Evolutionary conservation across 2,113 vertebrate genomes (phyloP).

Genomic region (Pavo muticus): DNA sequence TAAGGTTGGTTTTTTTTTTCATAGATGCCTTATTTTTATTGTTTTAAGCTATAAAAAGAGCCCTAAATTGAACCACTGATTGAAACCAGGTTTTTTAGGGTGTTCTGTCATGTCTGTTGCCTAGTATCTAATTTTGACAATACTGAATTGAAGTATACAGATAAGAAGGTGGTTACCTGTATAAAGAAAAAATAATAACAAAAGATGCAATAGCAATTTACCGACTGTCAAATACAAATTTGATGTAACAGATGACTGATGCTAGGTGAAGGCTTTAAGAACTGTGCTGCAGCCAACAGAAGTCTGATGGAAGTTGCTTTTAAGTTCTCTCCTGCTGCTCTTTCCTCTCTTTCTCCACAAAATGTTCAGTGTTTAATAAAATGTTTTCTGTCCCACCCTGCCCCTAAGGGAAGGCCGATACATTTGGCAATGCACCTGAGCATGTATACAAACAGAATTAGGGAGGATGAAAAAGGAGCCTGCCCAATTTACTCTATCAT

Average conservation of each 20-base stretch:
- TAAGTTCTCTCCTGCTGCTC: neutral
- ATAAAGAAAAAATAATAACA: neutral
- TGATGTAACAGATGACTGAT: neutral
- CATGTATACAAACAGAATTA: slow-evolving; percentile 16
- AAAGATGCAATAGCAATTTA: neutral
- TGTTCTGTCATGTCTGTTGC: neutral
- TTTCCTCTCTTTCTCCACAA: neutral
- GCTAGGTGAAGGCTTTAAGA: neutral
- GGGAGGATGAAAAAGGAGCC: slow-evolving; percentile 17
- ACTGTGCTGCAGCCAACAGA: neutral
- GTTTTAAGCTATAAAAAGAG: neutral
- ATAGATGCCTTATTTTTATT: neutral
- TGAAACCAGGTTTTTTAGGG: neutral
- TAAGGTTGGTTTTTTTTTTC: neutral
- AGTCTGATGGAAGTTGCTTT: neutral
- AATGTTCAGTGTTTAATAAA: neutral
- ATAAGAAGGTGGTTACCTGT: neutral
- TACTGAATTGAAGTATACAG: neutral
- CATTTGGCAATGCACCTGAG: neutral
- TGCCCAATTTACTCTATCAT: slow-evolving; percentile 16
- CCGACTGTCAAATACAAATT: neutral
- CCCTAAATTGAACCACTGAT: neutral
- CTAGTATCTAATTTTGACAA: neutral
- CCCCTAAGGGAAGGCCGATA: neutral
- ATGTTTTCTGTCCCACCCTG: neutral